Conservation (phyloP, 2,113 vertebrate species). For the Paraplagusia blochii region DNA sequence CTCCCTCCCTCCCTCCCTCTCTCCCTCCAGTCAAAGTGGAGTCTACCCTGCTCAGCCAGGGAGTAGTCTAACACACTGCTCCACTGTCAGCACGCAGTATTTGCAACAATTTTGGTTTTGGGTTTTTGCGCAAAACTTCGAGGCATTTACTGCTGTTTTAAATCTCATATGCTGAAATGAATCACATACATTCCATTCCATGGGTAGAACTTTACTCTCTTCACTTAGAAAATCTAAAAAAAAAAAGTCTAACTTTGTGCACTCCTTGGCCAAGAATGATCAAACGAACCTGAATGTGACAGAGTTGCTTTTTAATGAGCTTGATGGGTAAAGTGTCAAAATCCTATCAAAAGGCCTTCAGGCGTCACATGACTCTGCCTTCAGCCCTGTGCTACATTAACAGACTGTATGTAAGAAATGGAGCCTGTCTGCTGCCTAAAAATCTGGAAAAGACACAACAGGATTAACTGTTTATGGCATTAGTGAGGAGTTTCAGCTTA, state of each 20-base stretch:
- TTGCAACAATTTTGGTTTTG: neutral
- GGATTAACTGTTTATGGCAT: too few species aligned
- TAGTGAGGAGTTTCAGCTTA: too few species aligned
- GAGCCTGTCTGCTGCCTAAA: too few species aligned
- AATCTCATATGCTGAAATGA: neutral
- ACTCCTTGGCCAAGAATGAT: neutral
- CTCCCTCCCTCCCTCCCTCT: neutral
- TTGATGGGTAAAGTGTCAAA: constrained; percentile 30
- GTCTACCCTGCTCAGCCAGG: neutral
- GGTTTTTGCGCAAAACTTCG: neutral
- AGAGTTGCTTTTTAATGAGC: constrained; percentile 50
- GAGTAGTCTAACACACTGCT: neutral
- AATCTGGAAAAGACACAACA: too few species aligned
- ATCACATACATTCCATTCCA: too few species aligned
- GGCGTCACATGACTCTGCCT: constrained; percentile 51
- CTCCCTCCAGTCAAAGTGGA: neutral
- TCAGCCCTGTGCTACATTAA: constrained; percentile 45
- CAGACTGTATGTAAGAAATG: too few species aligned
- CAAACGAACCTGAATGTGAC: neutral
- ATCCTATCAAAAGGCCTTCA: constrained; percentile 50
- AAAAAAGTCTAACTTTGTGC: neutral
- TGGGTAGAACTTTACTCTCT: too few species aligned
- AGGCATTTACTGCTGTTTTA: neutral
- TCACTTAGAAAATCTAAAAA: too few species aligned
- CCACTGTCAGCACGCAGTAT: neutral